Conservation (phyloP, 37 sponge, comb jelly and placozoan species). For the Cladorhizidae sp. region DNA sequence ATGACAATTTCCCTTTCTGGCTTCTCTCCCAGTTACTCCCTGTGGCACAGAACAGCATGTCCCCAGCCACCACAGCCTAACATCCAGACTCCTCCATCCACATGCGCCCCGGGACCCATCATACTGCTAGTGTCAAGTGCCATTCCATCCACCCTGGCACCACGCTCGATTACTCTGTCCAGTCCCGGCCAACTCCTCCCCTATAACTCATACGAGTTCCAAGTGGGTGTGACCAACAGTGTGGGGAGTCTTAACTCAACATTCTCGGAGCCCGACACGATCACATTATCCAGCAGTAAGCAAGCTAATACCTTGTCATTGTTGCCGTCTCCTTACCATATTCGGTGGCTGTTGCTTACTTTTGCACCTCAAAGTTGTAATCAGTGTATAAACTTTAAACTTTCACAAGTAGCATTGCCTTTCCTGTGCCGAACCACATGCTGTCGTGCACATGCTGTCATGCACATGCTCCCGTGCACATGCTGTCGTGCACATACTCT, state of each 20-base stretch:
- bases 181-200: slow-evolving; percentile 47
- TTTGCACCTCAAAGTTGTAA: too few species aligned
- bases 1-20: background rate
- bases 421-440: too few species aligned
- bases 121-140: background rate
- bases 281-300: slow-evolving; percentile 55
- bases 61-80: slow-evolving; percentile 64
- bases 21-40: slow-evolving; percentile 54
- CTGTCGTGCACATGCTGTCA: too few species aligned
- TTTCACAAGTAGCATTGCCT: too few species aligned
- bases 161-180: slow-evolving; percentile 4
- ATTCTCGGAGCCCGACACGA: slow-evolving; percentile 27
- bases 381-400: too few species aligned
- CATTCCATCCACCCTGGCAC: slow-evolving; percentile 1
- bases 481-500: too few species aligned
- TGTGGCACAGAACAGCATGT: slow-evolving; percentile 68
- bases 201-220: slow-evolving; percentile 73
- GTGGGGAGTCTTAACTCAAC: slow-evolving; percentile 63
- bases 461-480: too few species aligned
- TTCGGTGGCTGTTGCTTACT: too few species aligned
- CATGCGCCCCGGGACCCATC: slow-evolving; percentile 26
- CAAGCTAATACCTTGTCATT: too few species aligned
- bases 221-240: slow-evolving; percentile 62
- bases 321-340: too few species aligned
- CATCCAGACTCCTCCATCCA: background rate